Evolutionary conservation across 2,113 vertebrate genomes (phyloP).

Genomic region (Leptobrachium ailaonicum): DNA sequence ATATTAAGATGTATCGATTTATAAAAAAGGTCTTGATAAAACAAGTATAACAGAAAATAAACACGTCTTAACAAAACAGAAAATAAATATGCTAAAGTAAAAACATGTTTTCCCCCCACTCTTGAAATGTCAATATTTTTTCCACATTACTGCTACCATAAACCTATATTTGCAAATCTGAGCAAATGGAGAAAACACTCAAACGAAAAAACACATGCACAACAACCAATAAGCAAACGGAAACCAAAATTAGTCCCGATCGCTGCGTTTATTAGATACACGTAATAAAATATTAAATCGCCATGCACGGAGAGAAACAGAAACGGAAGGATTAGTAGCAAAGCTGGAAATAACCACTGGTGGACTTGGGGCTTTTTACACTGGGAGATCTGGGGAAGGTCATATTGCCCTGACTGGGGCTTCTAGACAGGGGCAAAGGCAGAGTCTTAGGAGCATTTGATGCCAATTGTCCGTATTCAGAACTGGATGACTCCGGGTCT

Average conservation of each 20-base stretch:
- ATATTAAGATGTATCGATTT: too few species aligned
- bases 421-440: conserved; percentile 67
- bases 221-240: conserved; percentile 56
- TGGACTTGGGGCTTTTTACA: conserved; percentile 77
- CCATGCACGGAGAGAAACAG: conserved; percentile 44
- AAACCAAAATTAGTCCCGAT: conserved; percentile 40
- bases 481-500: conserved; percentile 57
- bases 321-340: conserved; percentile 54
- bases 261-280: conserved; percentile 34
- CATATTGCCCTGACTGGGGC: conserved; percentile 67
- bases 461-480: conserved; percentile 66
- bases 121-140: too few species aligned
- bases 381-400: conserved; percentile 69
- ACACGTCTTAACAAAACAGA: not conserved
- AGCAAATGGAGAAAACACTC: conserved; percentile 50
- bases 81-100: not conserved
- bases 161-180: too few species aligned
- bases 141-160: too few species aligned
- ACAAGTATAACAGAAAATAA: not conserved
- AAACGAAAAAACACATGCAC: too few species aligned
- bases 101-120: too few species aligned
- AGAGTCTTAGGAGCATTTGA: conserved; percentile 61
- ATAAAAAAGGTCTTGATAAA: too few species aligned
- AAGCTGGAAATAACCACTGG: conserved; percentile 77
- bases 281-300: not conserved